phyloP scores from a whole-genome alignment of 2,113 vertebrate species.

The Phaethon lepturus region DNA sequence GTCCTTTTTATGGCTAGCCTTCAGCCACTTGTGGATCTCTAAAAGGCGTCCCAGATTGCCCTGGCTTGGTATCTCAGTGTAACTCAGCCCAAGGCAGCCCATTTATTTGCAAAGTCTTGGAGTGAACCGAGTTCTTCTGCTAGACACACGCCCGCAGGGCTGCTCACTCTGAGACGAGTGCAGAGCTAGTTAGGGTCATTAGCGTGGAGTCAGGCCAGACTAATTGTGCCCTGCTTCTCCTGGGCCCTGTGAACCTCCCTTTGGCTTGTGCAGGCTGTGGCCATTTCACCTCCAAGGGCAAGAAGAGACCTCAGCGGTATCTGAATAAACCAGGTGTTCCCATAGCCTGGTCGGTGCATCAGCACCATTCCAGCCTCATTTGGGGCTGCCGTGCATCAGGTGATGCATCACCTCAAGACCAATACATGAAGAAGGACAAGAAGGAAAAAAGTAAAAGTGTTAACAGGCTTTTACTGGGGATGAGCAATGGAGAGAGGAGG shows the following conservation, averaged over 20 bases:
- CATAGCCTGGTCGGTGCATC: not conserved
- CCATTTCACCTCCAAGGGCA: not conserved
- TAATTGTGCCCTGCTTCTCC: not conserved
- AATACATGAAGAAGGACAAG: not conserved
- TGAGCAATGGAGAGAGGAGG: not conserved
- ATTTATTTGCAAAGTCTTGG: not conserved
- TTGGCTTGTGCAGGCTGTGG: not conserved
- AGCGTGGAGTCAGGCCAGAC: not conserved
- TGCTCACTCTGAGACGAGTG: fast-evolving
- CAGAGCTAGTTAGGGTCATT: not conserved
- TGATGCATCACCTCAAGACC: not conserved
- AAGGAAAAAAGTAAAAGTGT: not conserved
- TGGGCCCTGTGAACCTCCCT: not conserved
- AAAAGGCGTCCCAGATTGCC: not conserved
- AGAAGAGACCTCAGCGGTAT: not conserved
- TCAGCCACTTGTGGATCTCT: not conserved
- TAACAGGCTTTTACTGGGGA: not conserved
- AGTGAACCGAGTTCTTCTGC: not conserved
- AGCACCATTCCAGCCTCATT: fast-evolving
- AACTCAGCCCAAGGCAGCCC: not conserved
- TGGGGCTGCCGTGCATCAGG: not conserved
- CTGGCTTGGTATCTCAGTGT: not conserved
- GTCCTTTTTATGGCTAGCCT: not conserved
- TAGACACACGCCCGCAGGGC: not conserved
- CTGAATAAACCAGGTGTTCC: not conserved